Evolutionary conservation across 2,888 invertebrate species (phyloP).

Genomic region (Chymomyza amoena): DNA sequence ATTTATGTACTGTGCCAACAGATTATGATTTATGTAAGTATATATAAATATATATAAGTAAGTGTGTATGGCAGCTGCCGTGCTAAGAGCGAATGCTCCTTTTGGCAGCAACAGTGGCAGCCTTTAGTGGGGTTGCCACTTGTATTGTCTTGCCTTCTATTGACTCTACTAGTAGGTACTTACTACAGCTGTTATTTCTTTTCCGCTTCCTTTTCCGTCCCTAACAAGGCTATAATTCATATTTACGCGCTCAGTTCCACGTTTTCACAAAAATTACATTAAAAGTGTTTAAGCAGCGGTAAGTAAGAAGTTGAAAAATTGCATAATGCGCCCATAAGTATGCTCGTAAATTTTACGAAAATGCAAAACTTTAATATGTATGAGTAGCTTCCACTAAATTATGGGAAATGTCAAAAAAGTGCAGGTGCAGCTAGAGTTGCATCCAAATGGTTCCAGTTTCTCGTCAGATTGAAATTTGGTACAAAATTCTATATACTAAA

Average conservation of each 20-base stretch:
- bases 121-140: not conserved
- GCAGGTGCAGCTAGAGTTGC: too few relatives aligned
- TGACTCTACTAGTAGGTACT: not conserved
- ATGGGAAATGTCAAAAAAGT: not conserved
- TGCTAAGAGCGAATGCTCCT: not conserved
- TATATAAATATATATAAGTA: not conserved
- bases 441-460: not conserved
- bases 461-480: constrained; percentile 55
- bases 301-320: constrained; percentile 70
- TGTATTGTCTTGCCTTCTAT: not conserved
- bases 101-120: constrained; percentile 2
- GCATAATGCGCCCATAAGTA: constrained; percentile 28
- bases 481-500: not conserved
- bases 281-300: constrained; percentile 59
- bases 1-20: constrained; percentile 69
- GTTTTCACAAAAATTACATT: constrained; percentile 11
- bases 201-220: not conserved
- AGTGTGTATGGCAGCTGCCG: constrained; percentile 1
- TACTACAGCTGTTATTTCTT: not conserved
- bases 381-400: not conserved
- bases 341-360: constrained; percentile 55
- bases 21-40: constrained; percentile 66
- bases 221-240: constrained; percentile 11
- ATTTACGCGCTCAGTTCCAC: not conserved
- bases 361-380: not conserved